A percentile compares a stretch with the other conserved stretches of the same genome.
These are phyloP conservation scores for Porites cylindrica DNA, from an alignment of 92 coral and sea anemone genomes.

Conservation along the genomic window DNA sequence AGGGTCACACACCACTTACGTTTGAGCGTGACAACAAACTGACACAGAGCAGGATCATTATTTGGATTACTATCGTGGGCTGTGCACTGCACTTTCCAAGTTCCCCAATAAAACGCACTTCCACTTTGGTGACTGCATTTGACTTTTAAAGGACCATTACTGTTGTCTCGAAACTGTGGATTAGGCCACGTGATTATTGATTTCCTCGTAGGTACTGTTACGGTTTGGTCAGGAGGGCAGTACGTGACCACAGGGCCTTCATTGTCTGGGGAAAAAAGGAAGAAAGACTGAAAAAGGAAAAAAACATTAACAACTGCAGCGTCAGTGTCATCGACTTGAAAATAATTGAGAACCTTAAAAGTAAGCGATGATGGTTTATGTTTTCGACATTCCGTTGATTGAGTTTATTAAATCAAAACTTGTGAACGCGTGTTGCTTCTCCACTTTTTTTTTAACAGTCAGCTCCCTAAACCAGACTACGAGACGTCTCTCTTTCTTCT, in stretches of 20 bases:
- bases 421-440: too few species aligned
- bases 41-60: conserved; percentile 36
- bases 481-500: too few species aligned
- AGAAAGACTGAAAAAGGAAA: neutral
- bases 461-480: too few species aligned
- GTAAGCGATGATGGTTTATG: too few species aligned
- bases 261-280: conserved; percentile 20
- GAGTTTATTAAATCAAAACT: too few species aligned
- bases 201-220: neutral
- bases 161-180: conserved; percentile 45
- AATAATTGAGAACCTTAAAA: too few species aligned
- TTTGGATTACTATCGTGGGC: conserved; percentile 45
- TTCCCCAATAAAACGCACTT: conserved; percentile 46
- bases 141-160: neutral
- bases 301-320: too few species aligned
- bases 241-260: conserved; percentile 23
- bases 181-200: conserved; percentile 16
- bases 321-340: too few species aligned
- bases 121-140: conserved; percentile 41
- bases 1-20: conserved; percentile 16
- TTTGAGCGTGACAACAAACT: conserved; percentile 7
- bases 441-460: too few species aligned
- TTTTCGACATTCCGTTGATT: too few species aligned
- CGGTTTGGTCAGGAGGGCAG: conserved; percentile 35
- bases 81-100: conserved; percentile 36